These are phyloP conservation scores for Tenebrio molitor DNA, from an alignment of 1,140 invertebrate genomes.

Conservation along the genomic window DNA sequence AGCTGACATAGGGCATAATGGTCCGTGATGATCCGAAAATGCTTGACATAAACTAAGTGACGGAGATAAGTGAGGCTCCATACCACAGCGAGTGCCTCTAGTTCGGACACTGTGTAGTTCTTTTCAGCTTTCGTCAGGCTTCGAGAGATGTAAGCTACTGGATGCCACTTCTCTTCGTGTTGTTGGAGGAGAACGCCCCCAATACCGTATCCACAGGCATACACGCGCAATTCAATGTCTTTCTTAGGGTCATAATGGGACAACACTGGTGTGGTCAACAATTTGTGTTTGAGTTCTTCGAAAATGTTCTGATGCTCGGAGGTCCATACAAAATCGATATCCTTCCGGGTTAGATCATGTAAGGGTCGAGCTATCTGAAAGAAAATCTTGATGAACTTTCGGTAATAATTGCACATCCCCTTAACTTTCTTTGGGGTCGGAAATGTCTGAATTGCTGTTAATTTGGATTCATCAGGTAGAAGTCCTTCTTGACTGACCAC, in stretches of 20 bases:
- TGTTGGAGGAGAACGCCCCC: slow-evolving; percentile 13
- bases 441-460: too few relatives aligned
- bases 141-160: slow-evolving; percentile 13
- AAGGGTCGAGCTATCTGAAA: neutral
- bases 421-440: too few relatives aligned
- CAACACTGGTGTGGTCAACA: slow-evolving; percentile 19
- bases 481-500: too few relatives aligned
- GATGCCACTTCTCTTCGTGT: neutral
- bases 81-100: neutral
- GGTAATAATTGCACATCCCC: slow-evolving; percentile 36
- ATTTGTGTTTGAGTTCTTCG: slow-evolving; percentile 5
- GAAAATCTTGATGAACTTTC: slow-evolving; percentile 39
- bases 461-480: too few relatives aligned
- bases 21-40: slow-evolving; percentile 55
- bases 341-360: neutral
- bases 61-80: slow-evolving; percentile 11
- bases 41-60: slow-evolving; percentile 9
- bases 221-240: neutral
- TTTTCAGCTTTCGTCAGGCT: slow-evolving; percentile 1
- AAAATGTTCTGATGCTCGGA: neutral
- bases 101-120: slow-evolving; percentile 26
- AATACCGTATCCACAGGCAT: neutral
- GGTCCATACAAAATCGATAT: neutral
- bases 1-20: slow-evolving; percentile 68
- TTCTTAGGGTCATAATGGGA: slow-evolving; percentile 17